These are phyloP conservation scores for Lerista edwardsae DNA, from an alignment of 2,797 vertebrate genomes.

Conservation along the genomic window DNA sequence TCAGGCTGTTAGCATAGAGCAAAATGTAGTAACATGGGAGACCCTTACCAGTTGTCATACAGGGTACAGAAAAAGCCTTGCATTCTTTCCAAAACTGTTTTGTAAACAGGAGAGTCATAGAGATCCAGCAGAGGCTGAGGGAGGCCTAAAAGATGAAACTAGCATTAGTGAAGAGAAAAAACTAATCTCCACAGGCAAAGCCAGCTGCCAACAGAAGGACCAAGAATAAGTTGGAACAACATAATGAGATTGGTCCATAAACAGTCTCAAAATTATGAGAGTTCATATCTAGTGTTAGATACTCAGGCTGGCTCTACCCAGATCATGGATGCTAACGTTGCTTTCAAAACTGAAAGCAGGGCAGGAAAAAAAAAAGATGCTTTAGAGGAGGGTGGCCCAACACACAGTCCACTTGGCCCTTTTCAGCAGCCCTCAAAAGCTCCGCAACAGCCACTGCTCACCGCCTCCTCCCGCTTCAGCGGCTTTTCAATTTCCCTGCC, in stretches of 20 bases:
- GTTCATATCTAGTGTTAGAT: background rate
- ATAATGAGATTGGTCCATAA: background rate
- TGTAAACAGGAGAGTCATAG: slow-evolving; percentile 88
- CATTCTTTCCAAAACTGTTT: slow-evolving; percentile 89
- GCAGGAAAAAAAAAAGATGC: background rate
- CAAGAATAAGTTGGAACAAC: background rate
- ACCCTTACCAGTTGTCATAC: slow-evolving; percentile 92
- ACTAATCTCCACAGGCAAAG: accelerated
- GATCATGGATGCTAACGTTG: background rate
- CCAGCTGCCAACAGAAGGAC: background rate
- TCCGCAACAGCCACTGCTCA: too few species aligned
- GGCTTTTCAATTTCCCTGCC: too few species aligned
- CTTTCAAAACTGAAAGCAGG: background rate
- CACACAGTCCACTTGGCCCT: too few species aligned
- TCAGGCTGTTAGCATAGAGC: background rate
- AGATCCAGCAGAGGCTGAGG: slow-evolving; percentile 85
- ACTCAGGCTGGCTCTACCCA: background rate
- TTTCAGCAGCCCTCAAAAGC: too few species aligned
- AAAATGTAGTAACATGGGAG: accelerated
- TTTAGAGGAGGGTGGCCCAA: too few species aligned
- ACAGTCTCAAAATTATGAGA: too few species aligned
- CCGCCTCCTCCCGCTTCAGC: too few species aligned
- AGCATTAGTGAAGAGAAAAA: background rate
- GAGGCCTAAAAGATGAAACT: slow-evolving; percentile 79
- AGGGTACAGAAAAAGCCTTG: slow-evolving; percentile 92